phyloP scores from a whole-genome alignment of 2,113 vertebrate species.

The Pogonocichla stellata region DNA sequence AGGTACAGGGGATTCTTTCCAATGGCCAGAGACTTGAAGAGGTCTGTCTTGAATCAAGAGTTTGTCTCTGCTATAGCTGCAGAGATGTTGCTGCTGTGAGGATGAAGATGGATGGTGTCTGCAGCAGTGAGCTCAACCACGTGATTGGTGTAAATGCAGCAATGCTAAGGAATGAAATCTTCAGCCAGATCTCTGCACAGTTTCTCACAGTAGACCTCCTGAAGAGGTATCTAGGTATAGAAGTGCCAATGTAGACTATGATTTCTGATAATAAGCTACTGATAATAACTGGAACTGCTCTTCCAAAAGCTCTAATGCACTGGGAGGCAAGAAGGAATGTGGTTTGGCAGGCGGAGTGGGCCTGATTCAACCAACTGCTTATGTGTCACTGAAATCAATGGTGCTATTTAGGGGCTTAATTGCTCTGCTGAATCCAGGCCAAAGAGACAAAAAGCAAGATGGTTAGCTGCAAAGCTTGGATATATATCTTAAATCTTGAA shows the following conservation, averaged over 20 bases:
- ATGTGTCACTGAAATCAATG: neutral
- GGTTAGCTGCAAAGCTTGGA: neutral
- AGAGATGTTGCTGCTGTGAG: neutral
- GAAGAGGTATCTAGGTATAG: neutral
- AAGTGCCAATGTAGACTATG: neutral
- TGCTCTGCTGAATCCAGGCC: conserved; percentile 29
- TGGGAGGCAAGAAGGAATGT: neutral
- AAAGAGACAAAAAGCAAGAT: neutral
- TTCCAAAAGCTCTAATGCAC: neutral
- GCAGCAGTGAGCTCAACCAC: rapidly evolving
- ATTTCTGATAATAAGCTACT: neutral
- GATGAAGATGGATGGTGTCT: neutral
- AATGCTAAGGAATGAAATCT: neutral
- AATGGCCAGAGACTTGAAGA: neutral
- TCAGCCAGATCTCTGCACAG: neutral
- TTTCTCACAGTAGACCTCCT: neutral
- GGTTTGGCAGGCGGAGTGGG: neutral
- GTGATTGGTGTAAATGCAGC: rapidly evolving
- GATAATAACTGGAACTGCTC: neutral
- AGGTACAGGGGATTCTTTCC: neutral
- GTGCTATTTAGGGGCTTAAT: neutral
- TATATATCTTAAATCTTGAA: neutral
- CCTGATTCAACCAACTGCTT: neutral
- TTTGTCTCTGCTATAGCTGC: neutral
- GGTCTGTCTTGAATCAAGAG: rapidly evolving